These are phyloP conservation scores for Psylliodes chrysocephalus DNA, from an alignment of 2,888 invertebrate genomes.

Conservation along the genomic window DNA sequence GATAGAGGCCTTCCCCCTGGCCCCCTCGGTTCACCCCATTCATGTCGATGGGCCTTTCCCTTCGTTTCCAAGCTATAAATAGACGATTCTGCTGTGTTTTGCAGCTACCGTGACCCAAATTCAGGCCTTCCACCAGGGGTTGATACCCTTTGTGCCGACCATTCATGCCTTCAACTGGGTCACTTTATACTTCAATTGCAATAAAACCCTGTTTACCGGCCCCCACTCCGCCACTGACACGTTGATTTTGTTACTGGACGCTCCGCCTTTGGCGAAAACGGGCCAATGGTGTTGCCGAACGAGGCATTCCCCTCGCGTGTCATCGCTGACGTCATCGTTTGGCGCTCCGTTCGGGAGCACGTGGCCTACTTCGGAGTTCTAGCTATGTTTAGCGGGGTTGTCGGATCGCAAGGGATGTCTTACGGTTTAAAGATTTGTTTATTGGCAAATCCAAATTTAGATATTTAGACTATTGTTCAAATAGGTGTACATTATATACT, in stretches of 20 bases:
- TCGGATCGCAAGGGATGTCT: not conserved
- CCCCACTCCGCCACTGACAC: slow-evolving; percentile 7
- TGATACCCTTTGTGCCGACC: slow-evolving; percentile 60
- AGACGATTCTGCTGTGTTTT: slow-evolving; percentile 26
- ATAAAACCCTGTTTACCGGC: slow-evolving; percentile 45
- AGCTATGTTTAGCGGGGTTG: not conserved
- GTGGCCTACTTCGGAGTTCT: slow-evolving; percentile 20
- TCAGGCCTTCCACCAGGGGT: slow-evolving; percentile 59
- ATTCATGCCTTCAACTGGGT: slow-evolving; percentile 55
- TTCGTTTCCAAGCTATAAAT: slow-evolving; percentile 31
- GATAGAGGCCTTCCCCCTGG: not conserved
- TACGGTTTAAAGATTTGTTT: not conserved
- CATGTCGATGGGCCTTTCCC: slow-evolving; percentile 1
- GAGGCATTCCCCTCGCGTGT: slow-evolving; percentile 18
- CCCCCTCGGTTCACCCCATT: not conserved
- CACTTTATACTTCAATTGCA: slow-evolving; percentile 54
- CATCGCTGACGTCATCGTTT: slow-evolving; percentile 28
- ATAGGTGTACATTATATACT: no score
- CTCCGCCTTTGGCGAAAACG: not conserved
- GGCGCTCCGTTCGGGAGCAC: slow-evolving; percentile 13
- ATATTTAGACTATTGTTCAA: no score
- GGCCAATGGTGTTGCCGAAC: not conserved
- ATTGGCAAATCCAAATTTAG: no score
- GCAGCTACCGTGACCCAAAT: slow-evolving; percentile 44
- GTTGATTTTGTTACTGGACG: not conserved